phyloP scores from a whole-genome alignment of 1,140 invertebrate species.

The Caenorhabditis remanei region DNA sequence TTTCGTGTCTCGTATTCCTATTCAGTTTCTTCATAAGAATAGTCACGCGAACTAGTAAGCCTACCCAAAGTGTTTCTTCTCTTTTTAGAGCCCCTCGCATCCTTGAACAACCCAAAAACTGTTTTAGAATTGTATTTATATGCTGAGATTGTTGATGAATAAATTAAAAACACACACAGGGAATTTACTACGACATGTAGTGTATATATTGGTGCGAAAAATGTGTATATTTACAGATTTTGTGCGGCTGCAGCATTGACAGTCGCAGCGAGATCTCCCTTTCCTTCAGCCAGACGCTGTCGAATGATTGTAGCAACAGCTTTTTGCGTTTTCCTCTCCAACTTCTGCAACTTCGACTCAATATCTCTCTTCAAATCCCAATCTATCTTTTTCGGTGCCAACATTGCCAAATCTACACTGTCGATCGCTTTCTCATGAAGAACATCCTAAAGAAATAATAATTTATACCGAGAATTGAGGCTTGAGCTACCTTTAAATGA shows the following conservation, averaged over 20 bases:
- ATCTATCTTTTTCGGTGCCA: conserved; percentile 63
- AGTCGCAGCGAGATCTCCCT: conserved; percentile 56
- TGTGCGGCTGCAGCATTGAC: conserved; percentile 47
- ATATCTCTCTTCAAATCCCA: conserved; percentile 63
- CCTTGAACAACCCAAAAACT: no score
- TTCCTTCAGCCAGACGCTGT: conserved; percentile 57
- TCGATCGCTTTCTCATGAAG: conserved; percentile 57
- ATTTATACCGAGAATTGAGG: not conserved
- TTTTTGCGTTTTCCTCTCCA: conserved; percentile 59
- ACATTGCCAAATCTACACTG: conserved; percentile 47
- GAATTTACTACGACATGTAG: no score
- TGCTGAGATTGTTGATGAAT: no score
- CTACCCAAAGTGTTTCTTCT: no score
- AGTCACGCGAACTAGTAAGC: no score
- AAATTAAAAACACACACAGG: no score
- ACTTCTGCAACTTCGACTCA: conserved; percentile 53
- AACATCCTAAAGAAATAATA: conserved; percentile 11
- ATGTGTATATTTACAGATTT: conserved; percentile 12
- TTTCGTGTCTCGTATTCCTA: no score
- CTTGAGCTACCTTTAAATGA: conserved; percentile 44
- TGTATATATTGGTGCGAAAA: no score
- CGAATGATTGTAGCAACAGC: conserved; percentile 57
- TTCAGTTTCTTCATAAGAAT: no score
- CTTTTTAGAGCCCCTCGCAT: no score
- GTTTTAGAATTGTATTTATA: no score